A percentile compares a stretch with the other conserved stretches of the same genome.
Conservation (phyloP, 1,140 invertebrate genomes). For the Caerostris darwini region DNA sequence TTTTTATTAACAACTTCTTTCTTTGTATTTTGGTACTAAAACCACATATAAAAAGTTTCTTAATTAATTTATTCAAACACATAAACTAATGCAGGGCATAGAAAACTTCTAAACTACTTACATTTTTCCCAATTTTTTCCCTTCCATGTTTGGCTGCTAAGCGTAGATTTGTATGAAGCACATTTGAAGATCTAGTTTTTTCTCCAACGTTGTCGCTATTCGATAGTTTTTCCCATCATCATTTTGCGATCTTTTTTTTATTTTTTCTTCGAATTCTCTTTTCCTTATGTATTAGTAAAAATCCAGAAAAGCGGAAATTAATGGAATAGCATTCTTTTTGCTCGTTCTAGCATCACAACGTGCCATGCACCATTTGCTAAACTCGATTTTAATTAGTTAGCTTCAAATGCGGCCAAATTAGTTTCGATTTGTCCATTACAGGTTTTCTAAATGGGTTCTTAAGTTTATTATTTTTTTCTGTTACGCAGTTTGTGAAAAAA, state of each 20-base stretch:
- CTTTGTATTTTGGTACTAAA: too few relatives aligned
- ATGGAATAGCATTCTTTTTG: constrained; percentile 24
- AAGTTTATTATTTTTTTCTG: neutral
- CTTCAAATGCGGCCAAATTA: constrained; percentile 16
- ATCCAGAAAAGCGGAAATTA: constrained; percentile 31
- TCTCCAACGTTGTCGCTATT: neutral
- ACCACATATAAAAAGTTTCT: too few relatives aligned
- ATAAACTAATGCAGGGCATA: too few relatives aligned
- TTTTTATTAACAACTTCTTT: too few relatives aligned
- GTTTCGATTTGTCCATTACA: constrained; percentile 32
- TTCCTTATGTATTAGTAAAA: constrained; percentile 16
- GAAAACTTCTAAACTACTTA: too few relatives aligned
- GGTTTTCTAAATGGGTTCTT: constrained; percentile 31
- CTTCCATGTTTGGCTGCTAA: too few relatives aligned
- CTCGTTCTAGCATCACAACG: neutral
- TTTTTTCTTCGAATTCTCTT: neutral
- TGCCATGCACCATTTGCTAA: neutral
- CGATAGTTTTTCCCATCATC: neutral
- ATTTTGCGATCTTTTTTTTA: neutral
- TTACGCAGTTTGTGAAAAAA: neutral
- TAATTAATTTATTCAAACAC: too few relatives aligned
- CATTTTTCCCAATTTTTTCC: too few relatives aligned
- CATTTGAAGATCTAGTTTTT: too few relatives aligned
- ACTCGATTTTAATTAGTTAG: constrained; percentile 36
- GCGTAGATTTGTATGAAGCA: too few relatives aligned